Conservation (phyloP, 92 coral and sea anemone genomes). For the Phymanthus crucifer region DNA sequence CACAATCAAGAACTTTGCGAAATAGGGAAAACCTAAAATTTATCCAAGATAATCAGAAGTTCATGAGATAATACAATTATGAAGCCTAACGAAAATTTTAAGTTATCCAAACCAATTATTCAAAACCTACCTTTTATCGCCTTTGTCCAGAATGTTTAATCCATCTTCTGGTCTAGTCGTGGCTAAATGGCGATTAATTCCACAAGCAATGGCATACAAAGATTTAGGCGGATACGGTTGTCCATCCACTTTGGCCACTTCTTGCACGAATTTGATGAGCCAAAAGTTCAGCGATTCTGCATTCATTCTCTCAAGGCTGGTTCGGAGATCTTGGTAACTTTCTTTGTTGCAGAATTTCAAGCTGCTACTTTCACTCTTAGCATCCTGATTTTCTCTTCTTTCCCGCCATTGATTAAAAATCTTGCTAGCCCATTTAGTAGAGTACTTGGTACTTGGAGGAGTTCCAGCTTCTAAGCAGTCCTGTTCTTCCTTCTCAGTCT, state of each 20-base stretch:
- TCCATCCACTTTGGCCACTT: background rate
- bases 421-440: background rate
- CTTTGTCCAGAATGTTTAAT: background rate
- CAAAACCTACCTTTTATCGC: slow-evolving; percentile 1
- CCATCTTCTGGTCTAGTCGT: slow-evolving; percentile 6
- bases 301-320: background rate
- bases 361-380: background rate
- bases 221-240: background rate
- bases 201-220: slow-evolving; percentile 8
- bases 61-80: no score
- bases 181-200: slow-evolving; percentile 3
- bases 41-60: background rate
- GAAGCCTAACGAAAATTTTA: background rate
- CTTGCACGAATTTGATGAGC: background rate
- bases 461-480: no score
- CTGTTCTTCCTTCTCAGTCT: no score
- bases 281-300: slow-evolving; percentile 1
- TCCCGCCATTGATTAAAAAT: background rate
- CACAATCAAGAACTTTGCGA: slow-evolving; percentile 49
- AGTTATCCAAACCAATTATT: background rate
- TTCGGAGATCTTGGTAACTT: background rate
- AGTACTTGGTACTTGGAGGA: no score
- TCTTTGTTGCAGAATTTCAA: background rate
- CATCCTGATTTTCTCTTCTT: background rate
- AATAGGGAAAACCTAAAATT: slow-evolving; percentile 51